Base-by-base conservation (phyloP, 2,113 vertebrate genomes). In the Mirounga angustirostris region DNA sequence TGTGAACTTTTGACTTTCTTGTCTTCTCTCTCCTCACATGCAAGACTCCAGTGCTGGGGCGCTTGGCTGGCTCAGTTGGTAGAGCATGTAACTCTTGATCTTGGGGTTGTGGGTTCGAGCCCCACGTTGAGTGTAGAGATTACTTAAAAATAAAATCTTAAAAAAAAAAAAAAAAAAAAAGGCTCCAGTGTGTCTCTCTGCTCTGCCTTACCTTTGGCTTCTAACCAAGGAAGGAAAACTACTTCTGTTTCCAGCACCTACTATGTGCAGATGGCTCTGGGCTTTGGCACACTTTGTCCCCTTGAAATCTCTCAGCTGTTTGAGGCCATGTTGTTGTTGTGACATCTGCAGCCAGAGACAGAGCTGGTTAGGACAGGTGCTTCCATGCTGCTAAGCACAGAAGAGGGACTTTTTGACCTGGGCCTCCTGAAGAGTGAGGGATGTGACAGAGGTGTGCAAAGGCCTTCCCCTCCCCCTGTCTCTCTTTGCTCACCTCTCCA, bases 111-210 rank as follows among this genome's bases (percentile, higher is more conserved):
- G 74, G 46, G 74, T 50, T 50, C 7, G 2, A 50, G 74, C 43
- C 74, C 43, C 43, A 30, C 46, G 15, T 18, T 15, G 73, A 15
- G 73, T 12, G 3, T 46, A 28, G 74, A 30, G 26, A 30, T 76
- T 46, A 22, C 36, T 40, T 73, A 50, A 76, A 50, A 76, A 30
- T 50, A 76, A 76, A 50, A 30, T 65, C 13, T 76, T 76, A 65
- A 67, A 67, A 16, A 16, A 67, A 65, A 56, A 36, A 36, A 36
- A 36, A 36, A 56, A 59, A 24, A 24, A 6, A 3, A 21, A 95
- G 58, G 54, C n/a, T 50, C 24, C 3, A 2, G 5, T 1, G n/a
- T 79, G 0, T 30, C n/a, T 59, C 80, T 58, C 52, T 22, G 3
- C 10, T n/a, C 40, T 74, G 71, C 69, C 67, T 87, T 22, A 7